A percentile compares a stretch with the other conserved stretches of the same genome.
phyloP scores from a whole-genome alignment of 2,888 invertebrate species.

The Drosophila melanosoma region DNA sequence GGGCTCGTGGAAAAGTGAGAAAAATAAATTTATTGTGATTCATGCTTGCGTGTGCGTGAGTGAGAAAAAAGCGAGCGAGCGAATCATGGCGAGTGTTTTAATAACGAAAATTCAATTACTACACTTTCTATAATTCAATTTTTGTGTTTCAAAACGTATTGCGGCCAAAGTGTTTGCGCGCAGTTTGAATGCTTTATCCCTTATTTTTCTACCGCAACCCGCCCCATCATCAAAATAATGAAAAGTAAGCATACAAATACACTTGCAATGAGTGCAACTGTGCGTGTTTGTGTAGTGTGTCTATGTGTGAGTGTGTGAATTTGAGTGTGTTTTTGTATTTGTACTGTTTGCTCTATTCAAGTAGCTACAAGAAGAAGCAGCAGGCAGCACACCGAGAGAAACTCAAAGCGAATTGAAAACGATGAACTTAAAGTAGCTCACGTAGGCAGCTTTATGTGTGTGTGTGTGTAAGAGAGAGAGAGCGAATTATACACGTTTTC shows the following conservation, averaged over 20 bases:
- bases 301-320: conserved; percentile 37
- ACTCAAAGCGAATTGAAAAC: conserved; percentile 80
- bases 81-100: conserved; percentile 69
- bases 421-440: conserved; percentile 81
- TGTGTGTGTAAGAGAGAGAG: conserved; percentile 23
- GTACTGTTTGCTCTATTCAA: conserved; percentile 32
- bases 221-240: conserved; percentile 43
- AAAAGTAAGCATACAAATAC: conserved; percentile 67
- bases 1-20: conserved; percentile 48
- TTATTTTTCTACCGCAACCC: conserved; percentile 26
- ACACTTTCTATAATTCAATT: conserved; percentile 60
- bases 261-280: conserved; percentile 38
- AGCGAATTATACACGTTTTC: conserved; percentile 44
- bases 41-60: conserved; percentile 63
- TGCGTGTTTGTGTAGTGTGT: conserved; percentile 7
- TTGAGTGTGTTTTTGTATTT: conserved; percentile 45
- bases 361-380: conserved; percentile 37
- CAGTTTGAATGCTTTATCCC: conserved; percentile 51
- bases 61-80: conserved; percentile 53
- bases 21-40: conserved; percentile 45
- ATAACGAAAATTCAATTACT: conserved; percentile 46
- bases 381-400: conserved; percentile 61
- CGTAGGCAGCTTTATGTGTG: conserved; percentile 43
- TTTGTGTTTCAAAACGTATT: conserved; percentile 34
- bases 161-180: conserved; percentile 53